phyloP scores from a whole-genome alignment of 2,797 vertebrate genomes.

The Channallabes apus region DNA sequence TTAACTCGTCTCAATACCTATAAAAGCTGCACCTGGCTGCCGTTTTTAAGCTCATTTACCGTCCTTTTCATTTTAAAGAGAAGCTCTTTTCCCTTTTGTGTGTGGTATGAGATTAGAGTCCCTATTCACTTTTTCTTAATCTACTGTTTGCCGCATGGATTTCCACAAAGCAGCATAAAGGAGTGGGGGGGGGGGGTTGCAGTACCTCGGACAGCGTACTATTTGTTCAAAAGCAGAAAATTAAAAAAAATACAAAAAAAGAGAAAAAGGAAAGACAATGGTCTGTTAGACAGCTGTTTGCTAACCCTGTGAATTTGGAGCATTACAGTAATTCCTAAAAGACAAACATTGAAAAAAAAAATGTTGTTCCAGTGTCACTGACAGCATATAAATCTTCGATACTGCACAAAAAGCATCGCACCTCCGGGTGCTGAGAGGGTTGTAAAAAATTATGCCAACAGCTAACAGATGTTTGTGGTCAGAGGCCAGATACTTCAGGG shows the following conservation, averaged over 20 bases:
- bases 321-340: conserved; percentile 43
- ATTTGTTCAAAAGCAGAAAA: background rate
- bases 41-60: background rate
- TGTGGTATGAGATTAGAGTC: conserved; percentile 13
- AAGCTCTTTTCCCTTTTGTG: conserved; percentile 2
- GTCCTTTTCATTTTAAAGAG: background rate
- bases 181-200: background rate
- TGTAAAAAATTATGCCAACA: conserved; percentile 39
- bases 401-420: conserved; percentile 40
- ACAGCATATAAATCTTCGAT: conserved; percentile 47
- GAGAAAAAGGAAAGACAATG: conserved; percentile 2
- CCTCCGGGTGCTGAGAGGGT: conserved; percentile 30
- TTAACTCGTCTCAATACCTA: background rate
- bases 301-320: conserved; percentile 32
- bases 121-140: conserved; percentile 12
- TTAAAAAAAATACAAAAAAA: background rate
- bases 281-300: conserved; percentile 30
- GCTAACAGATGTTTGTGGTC: conserved; percentile 50
- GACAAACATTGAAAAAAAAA: background rate
- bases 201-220: too few relatives aligned
- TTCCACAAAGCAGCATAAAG: background rate
- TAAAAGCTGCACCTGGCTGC: conserved; percentile 12
- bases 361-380: conserved; percentile 29
- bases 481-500: conserved; percentile 37
- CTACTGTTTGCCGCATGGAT: conserved; percentile 1